phyloP scores from a whole-genome alignment of 2,888 invertebrate genomes.

The Tachystola acroxantha region DNA sequence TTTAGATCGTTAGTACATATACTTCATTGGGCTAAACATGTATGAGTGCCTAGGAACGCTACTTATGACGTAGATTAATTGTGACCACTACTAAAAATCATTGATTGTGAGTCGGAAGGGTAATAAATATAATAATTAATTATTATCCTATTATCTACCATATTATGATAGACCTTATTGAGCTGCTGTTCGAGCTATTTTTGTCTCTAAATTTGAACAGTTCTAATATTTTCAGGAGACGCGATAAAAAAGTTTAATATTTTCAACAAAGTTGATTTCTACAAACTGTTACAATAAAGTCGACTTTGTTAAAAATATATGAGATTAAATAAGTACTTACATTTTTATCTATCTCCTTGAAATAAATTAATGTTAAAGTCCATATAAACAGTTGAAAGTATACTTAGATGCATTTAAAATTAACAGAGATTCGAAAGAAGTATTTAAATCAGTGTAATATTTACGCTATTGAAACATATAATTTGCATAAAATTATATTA shows the following conservation, averaged over 20 bases:
- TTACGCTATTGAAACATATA: slow-evolving; percentile 37
- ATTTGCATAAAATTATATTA: slow-evolving; percentile 50
- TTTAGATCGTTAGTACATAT: no score
- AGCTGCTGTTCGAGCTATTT: slow-evolving; percentile 61
- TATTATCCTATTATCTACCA: slow-evolving; percentile 51
- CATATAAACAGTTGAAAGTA: slow-evolving; percentile 48
- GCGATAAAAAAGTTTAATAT: not conserved
- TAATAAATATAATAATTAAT: slow-evolving; percentile 51
- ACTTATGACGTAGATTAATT: slow-evolving; percentile 73
- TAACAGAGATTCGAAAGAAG: slow-evolving; percentile 42
- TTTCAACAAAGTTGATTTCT: no score
- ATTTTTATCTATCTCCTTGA: not conserved
- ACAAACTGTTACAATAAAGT: no score
- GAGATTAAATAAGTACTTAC: not conserved
- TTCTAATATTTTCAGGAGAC: slow-evolving; percentile 12
- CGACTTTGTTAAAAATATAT: no score
- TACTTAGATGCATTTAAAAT: slow-evolving; percentile 56
- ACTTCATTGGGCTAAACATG: slow-evolving; percentile 63
- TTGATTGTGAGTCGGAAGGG: slow-evolving; percentile 73
- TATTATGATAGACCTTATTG: slow-evolving; percentile 33
- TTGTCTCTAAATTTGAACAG: slow-evolving; percentile 57
- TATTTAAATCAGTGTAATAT: slow-evolving; percentile 35
- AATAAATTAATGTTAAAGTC: slow-evolving; percentile 38
- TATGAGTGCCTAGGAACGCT: slow-evolving; percentile 73
- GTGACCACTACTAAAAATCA: slow-evolving; percentile 63